Conservation (phyloP, 2,888 invertebrate genomes). For the Acanthopleura granulata region DNA sequence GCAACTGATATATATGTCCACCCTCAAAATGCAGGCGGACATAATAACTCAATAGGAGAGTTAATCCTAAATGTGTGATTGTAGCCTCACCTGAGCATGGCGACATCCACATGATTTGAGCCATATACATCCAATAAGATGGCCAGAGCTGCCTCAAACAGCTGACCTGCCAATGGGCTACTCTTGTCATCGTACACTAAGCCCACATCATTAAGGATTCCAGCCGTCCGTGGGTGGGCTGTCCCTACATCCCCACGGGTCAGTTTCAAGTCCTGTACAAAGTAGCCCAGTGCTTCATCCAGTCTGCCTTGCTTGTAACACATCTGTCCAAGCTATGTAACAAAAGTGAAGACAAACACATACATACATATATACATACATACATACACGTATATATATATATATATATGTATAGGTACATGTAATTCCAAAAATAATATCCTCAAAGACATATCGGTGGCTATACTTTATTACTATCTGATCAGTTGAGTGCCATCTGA, state of each 20-base stretch:
- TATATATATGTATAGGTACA: too few relatives aligned
- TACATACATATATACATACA: background rate
- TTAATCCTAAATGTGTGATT: background rate
- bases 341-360: background rate
- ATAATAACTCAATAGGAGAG: too few relatives aligned
- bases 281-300: slow-evolving; percentile 52
- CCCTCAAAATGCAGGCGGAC: too few relatives aligned
- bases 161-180: slow-evolving; percentile 38
- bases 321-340: slow-evolving; percentile 49
- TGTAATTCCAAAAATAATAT: too few relatives aligned
- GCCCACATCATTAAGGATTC: slow-evolving; percentile 48
- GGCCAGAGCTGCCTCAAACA: slow-evolving; percentile 49
- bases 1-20: too few relatives aligned
- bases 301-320: slow-evolving; percentile 48
- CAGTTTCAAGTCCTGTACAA: slow-evolving; percentile 49
- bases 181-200: slow-evolving; percentile 54
- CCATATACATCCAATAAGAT: slow-evolving; percentile 49
- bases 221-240: slow-evolving; percentile 47
- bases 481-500: too few relatives aligned
- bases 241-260: slow-evolving; percentile 52
- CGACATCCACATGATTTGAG: slow-evolving; percentile 46
- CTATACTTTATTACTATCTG: too few relatives aligned
- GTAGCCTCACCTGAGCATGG: slow-evolving; percentile 42
- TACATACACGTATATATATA: background rate
- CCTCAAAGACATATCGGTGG: too few relatives aligned